Conservation (phyloP, 1,140 invertebrate species). For the Drosophila persimilis region DNA sequence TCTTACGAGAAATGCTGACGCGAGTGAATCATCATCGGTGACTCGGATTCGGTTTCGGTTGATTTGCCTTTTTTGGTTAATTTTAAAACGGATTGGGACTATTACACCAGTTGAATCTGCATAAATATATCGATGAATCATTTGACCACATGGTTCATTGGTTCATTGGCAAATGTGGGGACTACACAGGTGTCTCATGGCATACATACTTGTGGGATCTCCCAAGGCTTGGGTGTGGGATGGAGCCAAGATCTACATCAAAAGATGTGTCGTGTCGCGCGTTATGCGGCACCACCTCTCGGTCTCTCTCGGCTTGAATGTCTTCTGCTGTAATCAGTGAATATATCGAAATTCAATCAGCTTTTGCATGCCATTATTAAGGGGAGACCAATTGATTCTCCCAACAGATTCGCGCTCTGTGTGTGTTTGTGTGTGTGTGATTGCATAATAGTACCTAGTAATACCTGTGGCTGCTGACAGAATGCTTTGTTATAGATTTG, state of each 20-base stretch:
- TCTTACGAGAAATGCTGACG: slow-evolving; percentile 24
- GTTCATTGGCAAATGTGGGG: too few species aligned
- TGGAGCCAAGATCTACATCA: too few species aligned
- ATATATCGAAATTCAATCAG: too few species aligned
- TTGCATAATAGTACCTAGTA: slow-evolving; percentile 8
- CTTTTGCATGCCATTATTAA: slow-evolving; percentile 17
- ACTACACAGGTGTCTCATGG: too few species aligned
- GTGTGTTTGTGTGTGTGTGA: not conserved
- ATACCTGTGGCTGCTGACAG: not conserved
- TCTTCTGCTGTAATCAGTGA: slow-evolving; percentile 15
- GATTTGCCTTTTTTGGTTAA: slow-evolving; percentile 52
- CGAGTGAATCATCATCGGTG: slow-evolving; percentile 40
- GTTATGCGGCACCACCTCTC: too few species aligned
- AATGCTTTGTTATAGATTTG: not conserved
- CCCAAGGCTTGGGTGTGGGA: too few species aligned
- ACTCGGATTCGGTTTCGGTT: slow-evolving; percentile 24
- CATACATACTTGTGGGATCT: too few species aligned
- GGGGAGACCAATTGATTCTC: slow-evolving; percentile 10
- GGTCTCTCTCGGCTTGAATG: not conserved
- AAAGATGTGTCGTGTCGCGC: too few species aligned
- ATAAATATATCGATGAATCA: slow-evolving; percentile 19
- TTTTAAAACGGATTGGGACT: slow-evolving; percentile 38
- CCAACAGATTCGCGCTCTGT: not conserved
- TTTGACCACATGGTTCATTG: too few species aligned
- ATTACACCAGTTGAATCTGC: slow-evolving; percentile 33